Percentiles rank a stretch among this genome's conserved stretches.
Evolutionary conservation across 1,140 invertebrate species (phyloP).

Genomic region (Drosophila repletoides): DNA sequence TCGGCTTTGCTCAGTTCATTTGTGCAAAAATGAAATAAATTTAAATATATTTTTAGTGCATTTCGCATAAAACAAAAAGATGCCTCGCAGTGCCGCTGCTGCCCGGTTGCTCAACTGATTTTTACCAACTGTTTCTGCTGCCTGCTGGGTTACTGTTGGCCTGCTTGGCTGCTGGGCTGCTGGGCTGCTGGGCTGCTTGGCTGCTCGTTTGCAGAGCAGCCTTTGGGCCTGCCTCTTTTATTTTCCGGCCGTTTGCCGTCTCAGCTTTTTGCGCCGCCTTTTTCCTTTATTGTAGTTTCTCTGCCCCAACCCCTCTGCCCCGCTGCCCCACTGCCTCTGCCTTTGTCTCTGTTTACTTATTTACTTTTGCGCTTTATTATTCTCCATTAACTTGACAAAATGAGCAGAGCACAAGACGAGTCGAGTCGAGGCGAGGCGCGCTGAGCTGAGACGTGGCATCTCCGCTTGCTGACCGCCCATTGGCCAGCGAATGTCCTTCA

Average conservation of each 20-base stretch:
- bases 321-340: neutral
- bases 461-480: neutral
- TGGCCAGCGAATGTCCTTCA: constrained; percentile 33
- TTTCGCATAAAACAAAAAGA: constrained; percentile 80
- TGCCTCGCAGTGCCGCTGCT: constrained; percentile 57
- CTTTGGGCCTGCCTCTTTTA: constrained; percentile 61
- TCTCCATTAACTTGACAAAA: constrained; percentile 80
- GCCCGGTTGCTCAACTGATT: neutral
- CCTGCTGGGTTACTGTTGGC: neutral
- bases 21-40: constrained; percentile 77
- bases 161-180: neutral
- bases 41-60: constrained; percentile 81
- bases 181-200: neutral
- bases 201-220: constrained; percentile 43
- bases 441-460: no score
- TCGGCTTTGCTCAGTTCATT: constrained; percentile 64
- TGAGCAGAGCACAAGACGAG: constrained; percentile 54
- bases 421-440: neutral
- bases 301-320: constrained; percentile 10
- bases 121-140: neutral
- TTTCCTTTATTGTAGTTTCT: constrained; percentile 81
- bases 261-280: constrained; percentile 70
- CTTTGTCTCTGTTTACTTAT: constrained; percentile 70
- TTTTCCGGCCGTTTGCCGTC: constrained; percentile 76
- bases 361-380: constrained; percentile 80